Conservation (phyloP, 92 coral and sea anemone species). For the Palythoa heliodiscus region DNA sequence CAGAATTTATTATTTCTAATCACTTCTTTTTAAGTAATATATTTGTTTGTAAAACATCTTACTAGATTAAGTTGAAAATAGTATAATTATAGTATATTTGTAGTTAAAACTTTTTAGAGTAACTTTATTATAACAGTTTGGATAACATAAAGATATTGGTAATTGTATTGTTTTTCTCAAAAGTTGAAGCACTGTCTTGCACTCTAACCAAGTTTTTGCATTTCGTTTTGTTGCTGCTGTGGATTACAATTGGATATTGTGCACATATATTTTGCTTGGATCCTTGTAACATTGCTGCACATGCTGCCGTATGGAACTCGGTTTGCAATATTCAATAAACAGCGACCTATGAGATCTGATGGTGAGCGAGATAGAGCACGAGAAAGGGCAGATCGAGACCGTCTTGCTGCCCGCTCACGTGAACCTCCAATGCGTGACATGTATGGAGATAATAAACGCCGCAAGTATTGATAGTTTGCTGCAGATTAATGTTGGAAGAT, state of each 20-base stretch:
- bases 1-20: no score
- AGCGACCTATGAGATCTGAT: slow-evolving; percentile 88
- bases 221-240: slow-evolving; percentile 61
- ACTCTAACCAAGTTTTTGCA: slow-evolving; percentile 69
- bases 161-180: neutral
- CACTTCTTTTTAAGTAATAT: no score
- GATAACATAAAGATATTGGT: neutral
- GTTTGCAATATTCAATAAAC: slow-evolving; percentile 36
- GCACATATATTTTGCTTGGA: slow-evolving; percentile 35
- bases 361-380: slow-evolving; percentile 81
- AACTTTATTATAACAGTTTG: no score
- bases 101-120: no score
- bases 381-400: slow-evolving; percentile 92
- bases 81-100: no score
- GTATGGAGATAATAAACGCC: slow-evolving; percentile 83
- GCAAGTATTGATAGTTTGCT: slow-evolving; percentile 61
- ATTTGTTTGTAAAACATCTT: no score
- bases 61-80: no score
- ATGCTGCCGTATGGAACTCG: slow-evolving; percentile 7
- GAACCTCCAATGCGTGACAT: slow-evolving; percentile 77
- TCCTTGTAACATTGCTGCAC: slow-evolving; percentile 58
- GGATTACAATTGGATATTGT: slow-evolving; percentile 49
- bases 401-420: slow-evolving; percentile 89
- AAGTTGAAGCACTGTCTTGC: neutral
- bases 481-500: slow-evolving; percentile 18